Conservation (phyloP, 2,797 vertebrate species). For the Otus scops region DNA sequence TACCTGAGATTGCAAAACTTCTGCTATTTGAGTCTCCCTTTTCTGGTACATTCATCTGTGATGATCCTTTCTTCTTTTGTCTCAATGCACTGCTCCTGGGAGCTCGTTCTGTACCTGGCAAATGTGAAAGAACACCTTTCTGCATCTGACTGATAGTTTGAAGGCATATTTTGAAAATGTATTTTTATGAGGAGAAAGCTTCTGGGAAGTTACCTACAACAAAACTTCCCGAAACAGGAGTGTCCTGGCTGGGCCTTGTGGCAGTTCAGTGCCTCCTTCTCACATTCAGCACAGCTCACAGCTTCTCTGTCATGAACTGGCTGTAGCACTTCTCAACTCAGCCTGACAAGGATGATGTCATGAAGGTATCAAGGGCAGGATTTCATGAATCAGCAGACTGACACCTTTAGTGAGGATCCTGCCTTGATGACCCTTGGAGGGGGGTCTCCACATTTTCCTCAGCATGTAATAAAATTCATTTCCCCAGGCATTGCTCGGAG, state of each 20-base stretch:
- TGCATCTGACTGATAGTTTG: not conserved
- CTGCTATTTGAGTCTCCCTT: not conserved
- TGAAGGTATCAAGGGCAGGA: not conserved
- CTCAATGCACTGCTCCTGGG: not conserved
- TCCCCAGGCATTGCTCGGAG: not conserved
- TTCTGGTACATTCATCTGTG: not conserved
- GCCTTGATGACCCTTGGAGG: not conserved
- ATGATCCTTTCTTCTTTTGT: not conserved
- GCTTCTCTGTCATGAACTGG: not conserved
- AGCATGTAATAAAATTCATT: not conserved
- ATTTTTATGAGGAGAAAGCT: not conserved
- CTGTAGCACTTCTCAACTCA: not conserved
- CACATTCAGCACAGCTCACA: not conserved
- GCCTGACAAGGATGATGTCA: not conserved
- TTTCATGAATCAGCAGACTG: not conserved
- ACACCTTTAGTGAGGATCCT: not conserved
- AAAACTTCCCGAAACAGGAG: not conserved
- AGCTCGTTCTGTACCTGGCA: not conserved
- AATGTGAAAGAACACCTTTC: not conserved
- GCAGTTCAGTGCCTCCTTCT: not conserved
- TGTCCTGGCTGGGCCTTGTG: rapidly evolving
- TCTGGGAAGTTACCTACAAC: not conserved
- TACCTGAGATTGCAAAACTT: not conserved
- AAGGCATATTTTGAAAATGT: not conserved
- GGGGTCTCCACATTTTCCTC: not conserved